Conservation (phyloP, 2,797 vertebrate genomes). For the Coranthus polyacanthus region DNA sequence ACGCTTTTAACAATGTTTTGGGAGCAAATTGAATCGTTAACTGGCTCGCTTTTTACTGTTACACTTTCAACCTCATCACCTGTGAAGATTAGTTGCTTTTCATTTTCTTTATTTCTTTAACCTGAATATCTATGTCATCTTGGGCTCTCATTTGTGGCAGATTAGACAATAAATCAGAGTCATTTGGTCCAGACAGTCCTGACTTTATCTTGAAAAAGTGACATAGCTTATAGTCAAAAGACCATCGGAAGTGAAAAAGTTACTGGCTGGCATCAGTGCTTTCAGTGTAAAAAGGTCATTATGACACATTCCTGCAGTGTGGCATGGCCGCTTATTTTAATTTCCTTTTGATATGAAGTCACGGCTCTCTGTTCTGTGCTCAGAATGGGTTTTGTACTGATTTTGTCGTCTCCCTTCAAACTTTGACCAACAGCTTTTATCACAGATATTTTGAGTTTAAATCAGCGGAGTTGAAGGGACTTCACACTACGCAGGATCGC, state of each 20-base stretch:
- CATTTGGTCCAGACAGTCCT: too few species aligned
- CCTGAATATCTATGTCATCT: not conserved
- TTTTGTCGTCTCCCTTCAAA: constrained; percentile 11
- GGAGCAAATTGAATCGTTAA: too few species aligned
- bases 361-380: not conserved
- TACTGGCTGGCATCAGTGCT: not conserved
- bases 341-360: not conserved
- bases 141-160: not conserved
- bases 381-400: not conserved
- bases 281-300: not conserved
- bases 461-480: constrained; percentile 1
- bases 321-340: constrained; percentile 10
- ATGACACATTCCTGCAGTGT: not conserved
- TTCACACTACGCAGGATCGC: too few species aligned
- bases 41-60: too few species aligned
- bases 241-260: not conserved
- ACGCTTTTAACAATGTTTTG: too few species aligned
- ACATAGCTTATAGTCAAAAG: too few species aligned
- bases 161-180: not conserved
- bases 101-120: not conserved
- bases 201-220: too few species aligned
- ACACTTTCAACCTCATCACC: too few species aligned
- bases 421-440: constrained; percentile 12
- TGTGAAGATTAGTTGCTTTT: not conserved
- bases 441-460: not conserved